phyloP scores from a whole-genome alignment of 2,888 invertebrate genomes.

The Pseudoips prasinana region DNA sequence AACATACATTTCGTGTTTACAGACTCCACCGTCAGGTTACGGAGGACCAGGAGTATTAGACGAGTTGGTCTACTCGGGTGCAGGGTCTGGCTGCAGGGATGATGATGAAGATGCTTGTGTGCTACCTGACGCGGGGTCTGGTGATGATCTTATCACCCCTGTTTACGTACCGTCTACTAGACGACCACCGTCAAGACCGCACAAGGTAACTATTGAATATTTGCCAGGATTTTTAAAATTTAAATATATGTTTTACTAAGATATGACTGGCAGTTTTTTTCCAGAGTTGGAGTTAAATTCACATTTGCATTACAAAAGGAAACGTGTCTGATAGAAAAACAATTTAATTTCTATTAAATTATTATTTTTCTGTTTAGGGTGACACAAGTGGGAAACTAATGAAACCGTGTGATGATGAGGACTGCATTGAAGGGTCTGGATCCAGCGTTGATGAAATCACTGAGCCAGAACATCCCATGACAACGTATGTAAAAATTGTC shows the following conservation, averaged over 20 bases:
- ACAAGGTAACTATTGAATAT: constrained; percentile 39
- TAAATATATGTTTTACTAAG: no score
- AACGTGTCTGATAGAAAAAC: no score
- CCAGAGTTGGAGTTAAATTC: no score
- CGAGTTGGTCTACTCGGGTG: constrained; percentile 95
- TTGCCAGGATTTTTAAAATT: neutral
- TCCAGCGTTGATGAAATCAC: constrained; percentile 85
- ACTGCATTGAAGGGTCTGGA: constrained; percentile 92
- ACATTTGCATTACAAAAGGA: no score
- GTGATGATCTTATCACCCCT: constrained; percentile 96
- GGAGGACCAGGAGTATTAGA: constrained; percentile 86
- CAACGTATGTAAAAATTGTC: constrained; percentile 74
- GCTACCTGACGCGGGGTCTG: constrained; percentile 90
- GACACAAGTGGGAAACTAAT: constrained; percentile 62
- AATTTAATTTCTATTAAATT: no score
- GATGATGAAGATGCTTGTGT: constrained; percentile 97
- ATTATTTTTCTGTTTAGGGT: constrained; percentile 38
- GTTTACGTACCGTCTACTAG: constrained; percentile 93
- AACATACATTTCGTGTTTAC: constrained; percentile 19
- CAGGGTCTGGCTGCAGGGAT: constrained; percentile 94
- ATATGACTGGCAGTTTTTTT: no score
- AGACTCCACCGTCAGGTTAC: constrained; percentile 93
- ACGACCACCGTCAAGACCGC: constrained; percentile 69
- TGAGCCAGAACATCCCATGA: constrained; percentile 84
- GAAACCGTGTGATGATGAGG: constrained; percentile 91